Evolutionary conservation across 2,888 invertebrate species (phyloP).

Genomic region (Ypsolopha sequella): DNA sequence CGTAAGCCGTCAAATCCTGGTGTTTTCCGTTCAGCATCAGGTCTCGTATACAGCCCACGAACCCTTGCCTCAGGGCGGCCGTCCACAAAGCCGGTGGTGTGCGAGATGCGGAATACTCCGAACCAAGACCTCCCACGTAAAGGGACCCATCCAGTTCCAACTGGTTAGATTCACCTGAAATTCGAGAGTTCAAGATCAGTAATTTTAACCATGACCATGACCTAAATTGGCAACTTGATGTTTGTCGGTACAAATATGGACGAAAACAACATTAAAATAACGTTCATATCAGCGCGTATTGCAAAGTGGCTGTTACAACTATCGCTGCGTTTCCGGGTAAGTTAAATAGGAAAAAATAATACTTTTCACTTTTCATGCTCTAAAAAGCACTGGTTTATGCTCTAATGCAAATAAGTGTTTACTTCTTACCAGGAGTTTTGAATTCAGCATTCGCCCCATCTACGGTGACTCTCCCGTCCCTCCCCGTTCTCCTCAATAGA

Average conservation of each 20-base stretch:
- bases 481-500: conserved; percentile 82
- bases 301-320: too few relatives aligned
- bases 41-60: conserved; percentile 94
- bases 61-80: conserved; percentile 89
- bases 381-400: too few relatives aligned
- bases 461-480: conserved; percentile 89
- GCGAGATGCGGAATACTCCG: conserved; percentile 80
- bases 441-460: conserved; percentile 92
- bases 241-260: too few relatives aligned
- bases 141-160: conserved; percentile 90
- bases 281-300: too few relatives aligned
- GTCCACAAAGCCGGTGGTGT: conserved; percentile 93
- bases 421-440: conserved; percentile 79
- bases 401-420: too few relatives aligned
- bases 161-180: conserved; percentile 85
- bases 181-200: background rate
- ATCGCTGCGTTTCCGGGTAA: too few relatives aligned
- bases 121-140: conserved; percentile 90
- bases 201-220: too few relatives aligned
- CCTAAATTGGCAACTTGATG: too few relatives aligned
- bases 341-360: too few relatives aligned
- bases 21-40: conserved; percentile 89
- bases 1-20: conserved; percentile 89
- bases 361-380: too few relatives aligned
- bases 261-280: too few relatives aligned